Base-by-base conservation (phyloP, 2,113 vertebrate genomes). In the Passer montanus region DNA sequence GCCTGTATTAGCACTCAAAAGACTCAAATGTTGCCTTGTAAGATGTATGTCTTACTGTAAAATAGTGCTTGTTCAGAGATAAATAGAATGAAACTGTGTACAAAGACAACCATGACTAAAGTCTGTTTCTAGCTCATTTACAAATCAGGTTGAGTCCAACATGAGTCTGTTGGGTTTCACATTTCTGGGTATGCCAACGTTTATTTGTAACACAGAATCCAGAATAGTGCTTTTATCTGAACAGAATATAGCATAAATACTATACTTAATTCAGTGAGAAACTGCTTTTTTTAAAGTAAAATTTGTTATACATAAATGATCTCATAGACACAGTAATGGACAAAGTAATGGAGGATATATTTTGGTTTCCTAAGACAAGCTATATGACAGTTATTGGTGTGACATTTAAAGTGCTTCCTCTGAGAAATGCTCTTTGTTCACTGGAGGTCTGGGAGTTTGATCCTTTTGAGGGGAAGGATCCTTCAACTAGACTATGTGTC, bases 271-370 rank as follows among this genome's bases (percentile, higher is more conserved):
- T 82, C 75, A 95, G 64, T 86, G 95, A 97, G 95, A 97, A 97
- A 97, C 96, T 94, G 89, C 89, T 98, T 97, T 86, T 97, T 96
- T 95, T 39, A 9, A 95, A 97, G 96, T 97, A 97, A 98, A 97
- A 97, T 87, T 96, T 96, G 72, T 84, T 91, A 33, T 80, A 96
- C 77, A 97, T 92, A 98, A 96, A 97, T 87, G 56, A 70, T 94
- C 89, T 63, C 79, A 94, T 60, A 96, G 68, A 97, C 95, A 89
- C 37, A n/a, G n/a, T n/a, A n/a, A n/a, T 93, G 86, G 80, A 92
- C 89, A 89, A 87, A 95, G 93, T 96, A 90, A 47, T 95, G 79
- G 84, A 89, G 88, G 96, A 96, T 93, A 89, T 93, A 88, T 96
- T 95, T 97, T 93, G 91, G 96, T 94, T 95, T 90, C 89, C 92